Evolutionary conservation across 2,797 vertebrate species (phyloP).

Genomic region (Mormyrus hasselquistii): DNA sequence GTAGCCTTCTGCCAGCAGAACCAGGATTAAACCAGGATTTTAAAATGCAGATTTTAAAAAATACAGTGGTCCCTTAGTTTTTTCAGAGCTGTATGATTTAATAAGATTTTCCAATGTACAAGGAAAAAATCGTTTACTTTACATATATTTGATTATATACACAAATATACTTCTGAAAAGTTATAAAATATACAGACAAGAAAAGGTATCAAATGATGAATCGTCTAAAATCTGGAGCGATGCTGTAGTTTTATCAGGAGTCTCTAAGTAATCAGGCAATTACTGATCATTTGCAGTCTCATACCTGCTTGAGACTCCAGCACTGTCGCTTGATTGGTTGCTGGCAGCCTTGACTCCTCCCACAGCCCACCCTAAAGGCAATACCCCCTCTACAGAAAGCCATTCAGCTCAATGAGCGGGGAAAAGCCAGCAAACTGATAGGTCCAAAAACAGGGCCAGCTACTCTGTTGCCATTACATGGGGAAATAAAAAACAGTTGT

Average conservation of each 20-base stretch:
- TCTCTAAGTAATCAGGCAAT: neutral
- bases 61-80: neutral
- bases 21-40: neutral
- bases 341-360: conserved; percentile 49
- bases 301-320: conserved; percentile 56
- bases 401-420: conserved; percentile 57
- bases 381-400: conserved; percentile 63
- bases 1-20: neutral
- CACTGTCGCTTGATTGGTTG: conserved; percentile 41
- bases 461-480: conserved; percentile 43
- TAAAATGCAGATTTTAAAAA: neutral
- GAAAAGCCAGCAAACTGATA: conserved; percentile 38
- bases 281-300: neutral
- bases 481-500: neutral
- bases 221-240: neutral
- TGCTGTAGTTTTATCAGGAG: neutral
- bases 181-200: neutral
- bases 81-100: neutral
- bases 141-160: neutral
- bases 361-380: conserved; percentile 59
- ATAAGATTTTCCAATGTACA: neutral
- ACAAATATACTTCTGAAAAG: neutral
- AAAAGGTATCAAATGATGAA: neutral
- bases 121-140: neutral
- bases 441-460: conserved; percentile 27